Evolutionary conservation across 2,888 invertebrate genomes (phyloP).

Genomic region (Hetaerina titia): DNA sequence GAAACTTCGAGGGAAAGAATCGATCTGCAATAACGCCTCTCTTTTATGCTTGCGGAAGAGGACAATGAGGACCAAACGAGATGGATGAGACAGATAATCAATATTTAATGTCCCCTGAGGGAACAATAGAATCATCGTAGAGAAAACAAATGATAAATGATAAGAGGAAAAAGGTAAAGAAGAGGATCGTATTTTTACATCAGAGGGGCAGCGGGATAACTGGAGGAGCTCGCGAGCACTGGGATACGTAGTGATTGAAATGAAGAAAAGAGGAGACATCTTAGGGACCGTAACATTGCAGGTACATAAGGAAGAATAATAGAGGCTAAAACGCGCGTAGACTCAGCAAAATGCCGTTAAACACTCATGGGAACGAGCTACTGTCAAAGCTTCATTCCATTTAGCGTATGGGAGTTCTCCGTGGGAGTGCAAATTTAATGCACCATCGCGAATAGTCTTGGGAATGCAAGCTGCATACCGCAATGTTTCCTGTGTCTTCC

Average conservation of each 20-base stretch:
- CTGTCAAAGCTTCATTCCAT: not conserved
- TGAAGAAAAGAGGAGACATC: not conserved
- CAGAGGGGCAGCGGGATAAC: not conserved
- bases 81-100: conserved; percentile 35
- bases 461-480: not conserved
- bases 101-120: not conserved
- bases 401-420: not conserved
- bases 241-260: not conserved
- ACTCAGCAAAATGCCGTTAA: not conserved
- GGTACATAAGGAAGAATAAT: not conserved
- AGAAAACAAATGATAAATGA: conserved; percentile 24
- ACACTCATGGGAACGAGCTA: not conserved
- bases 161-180: not conserved
- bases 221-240: not conserved
- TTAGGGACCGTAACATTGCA: not conserved
- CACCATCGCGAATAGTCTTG: not conserved
- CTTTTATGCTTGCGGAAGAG: not conserved
- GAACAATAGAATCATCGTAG: not conserved
- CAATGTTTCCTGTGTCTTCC: not conserved
- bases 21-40: not conserved
- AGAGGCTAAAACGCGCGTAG: not conserved
- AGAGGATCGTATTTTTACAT: not conserved
- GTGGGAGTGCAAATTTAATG: too few species aligned
- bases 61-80: not conserved
- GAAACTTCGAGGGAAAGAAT: not conserved